These are phyloP conservation scores for Meiosimyza decipiens DNA, from an alignment of 2,888 invertebrate species.

Conservation along the genomic window DNA sequence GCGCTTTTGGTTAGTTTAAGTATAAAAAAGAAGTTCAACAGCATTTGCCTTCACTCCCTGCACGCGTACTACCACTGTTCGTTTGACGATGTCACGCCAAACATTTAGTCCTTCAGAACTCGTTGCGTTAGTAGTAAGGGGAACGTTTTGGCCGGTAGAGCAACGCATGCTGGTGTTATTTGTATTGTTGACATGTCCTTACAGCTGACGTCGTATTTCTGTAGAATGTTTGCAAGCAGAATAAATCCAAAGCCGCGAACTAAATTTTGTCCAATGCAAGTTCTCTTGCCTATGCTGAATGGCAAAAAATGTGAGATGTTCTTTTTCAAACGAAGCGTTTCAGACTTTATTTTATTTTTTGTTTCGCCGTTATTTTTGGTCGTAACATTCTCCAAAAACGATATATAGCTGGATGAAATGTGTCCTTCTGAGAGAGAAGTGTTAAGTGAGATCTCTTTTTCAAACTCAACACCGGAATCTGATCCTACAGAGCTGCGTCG, in stretches of 20 bases:
- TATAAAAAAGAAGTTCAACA: too few relatives aligned
- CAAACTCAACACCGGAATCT: constrained; percentile 72
- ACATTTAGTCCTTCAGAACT: too few relatives aligned
- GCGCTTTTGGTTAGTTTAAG: too few relatives aligned
- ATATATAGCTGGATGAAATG: background rate
- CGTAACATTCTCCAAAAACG: background rate
- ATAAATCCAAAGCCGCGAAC: constrained; percentile 82
- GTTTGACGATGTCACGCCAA: too few relatives aligned
- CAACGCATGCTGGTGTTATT: constrained; percentile 77
- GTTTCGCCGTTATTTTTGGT: too few relatives aligned
- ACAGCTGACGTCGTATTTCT: constrained; percentile 75
- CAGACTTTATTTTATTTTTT: background rate
- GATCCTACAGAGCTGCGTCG: constrained; percentile 67
- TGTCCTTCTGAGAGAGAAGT: background rate
- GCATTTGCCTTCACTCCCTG: too few relatives aligned
- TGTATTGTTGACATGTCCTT: constrained; percentile 69
- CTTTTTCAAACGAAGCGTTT: constrained; percentile 64
- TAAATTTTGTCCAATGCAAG: constrained; percentile 85
- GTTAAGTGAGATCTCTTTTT: constrained; percentile 53
- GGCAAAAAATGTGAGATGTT: constrained; percentile 82
- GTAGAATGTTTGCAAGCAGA: constrained; percentile 77
- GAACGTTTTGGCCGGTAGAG: constrained; percentile 79
- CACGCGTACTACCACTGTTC: too few relatives aligned
- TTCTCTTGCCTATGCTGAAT: constrained; percentile 87
- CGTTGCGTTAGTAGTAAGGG: constrained; percentile 70